phyloP scores from a whole-genome alignment of 2,888 invertebrate genomes.

The Parnassius smintheus region DNA sequence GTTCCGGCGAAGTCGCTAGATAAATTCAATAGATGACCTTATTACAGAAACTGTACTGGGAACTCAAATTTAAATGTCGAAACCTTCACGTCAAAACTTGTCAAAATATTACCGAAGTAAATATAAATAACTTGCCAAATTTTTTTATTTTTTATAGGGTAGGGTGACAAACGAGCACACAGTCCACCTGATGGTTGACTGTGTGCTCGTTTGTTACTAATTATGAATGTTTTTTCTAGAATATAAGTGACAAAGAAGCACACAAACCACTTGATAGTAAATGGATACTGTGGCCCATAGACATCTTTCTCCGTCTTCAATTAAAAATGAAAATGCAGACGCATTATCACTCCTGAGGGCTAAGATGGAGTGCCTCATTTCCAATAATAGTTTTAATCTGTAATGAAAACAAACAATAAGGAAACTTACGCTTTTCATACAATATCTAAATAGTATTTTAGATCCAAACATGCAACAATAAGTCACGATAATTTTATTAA shows the following conservation, averaged over 20 bases:
- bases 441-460: constrained; percentile 20
- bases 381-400: no score
- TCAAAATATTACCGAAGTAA: neutral
- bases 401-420: constrained; percentile 32
- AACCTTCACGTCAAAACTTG: neutral
- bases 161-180: no score
- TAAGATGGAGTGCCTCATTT: neutral
- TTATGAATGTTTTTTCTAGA: no score
- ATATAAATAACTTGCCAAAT: neutral
- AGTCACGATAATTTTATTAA: constrained; percentile 37
- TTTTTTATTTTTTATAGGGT: no score
- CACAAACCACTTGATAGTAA: no score
- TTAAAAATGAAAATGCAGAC: no score
- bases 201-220: no score
- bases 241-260: no score
- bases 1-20: constrained; percentile 20
- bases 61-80: constrained; percentile 14
- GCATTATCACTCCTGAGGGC: no score
- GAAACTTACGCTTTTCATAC: constrained; percentile 34
- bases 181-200: no score
- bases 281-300: no score
- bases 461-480: constrained; percentile 38
- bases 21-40: constrained; percentile 34
- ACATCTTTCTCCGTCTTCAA: no score
- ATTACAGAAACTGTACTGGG: constrained; percentile 21